Base-by-base conservation (phyloP, 2,797 vertebrate species). In the Crocodylus rhombifer region DNA sequence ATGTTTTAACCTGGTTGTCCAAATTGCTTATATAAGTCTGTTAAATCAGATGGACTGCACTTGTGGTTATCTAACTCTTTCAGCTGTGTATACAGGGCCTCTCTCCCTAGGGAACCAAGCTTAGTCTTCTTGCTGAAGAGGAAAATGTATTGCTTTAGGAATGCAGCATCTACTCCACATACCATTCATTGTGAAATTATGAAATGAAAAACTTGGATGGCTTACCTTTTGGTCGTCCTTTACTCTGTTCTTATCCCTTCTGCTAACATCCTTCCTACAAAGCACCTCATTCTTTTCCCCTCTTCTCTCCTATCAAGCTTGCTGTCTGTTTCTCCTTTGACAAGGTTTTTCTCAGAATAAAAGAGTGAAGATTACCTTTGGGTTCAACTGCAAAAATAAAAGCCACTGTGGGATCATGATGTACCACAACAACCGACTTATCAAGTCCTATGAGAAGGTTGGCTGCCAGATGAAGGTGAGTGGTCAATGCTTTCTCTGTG, bases 341-440 rank as follows among this genome's bases (percentile, higher is more conserved):
- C 76, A 6, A 30, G 30, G 94, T 95, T 95, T 80, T 56, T 81
- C 77, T 93, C 95, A 98, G 98, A 98, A 98, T 92, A 98, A 98
- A 91, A 98, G 97, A 75, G 98, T 98, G 91, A 98, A 97, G 94
- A 98, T 99, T 94, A 98, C 98, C 9, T 99, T 98, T 96, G 98
- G 98, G 42, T 97, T 98, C 87, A 98, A 97, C 94, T 95, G 92
- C 55, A 98, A 98, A 94, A 98, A 98, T 94, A 98, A 96, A 94
- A 98, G 98, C 60, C 97, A 98, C 84, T 98, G 96, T 65, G 98
- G 98, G 87, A 97, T 98, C 95, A 98, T 98, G 98, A 98, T 98
- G 98, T 99, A 99, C 96, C 98, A 98, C 97, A 98, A 98, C 91
- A 99, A 98, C 96, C 91, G 97, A 36, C 98, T 99, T 84, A 98